phyloP scores from a whole-genome alignment of 1,140 invertebrate species.

The Diachasma alloeum region DNA sequence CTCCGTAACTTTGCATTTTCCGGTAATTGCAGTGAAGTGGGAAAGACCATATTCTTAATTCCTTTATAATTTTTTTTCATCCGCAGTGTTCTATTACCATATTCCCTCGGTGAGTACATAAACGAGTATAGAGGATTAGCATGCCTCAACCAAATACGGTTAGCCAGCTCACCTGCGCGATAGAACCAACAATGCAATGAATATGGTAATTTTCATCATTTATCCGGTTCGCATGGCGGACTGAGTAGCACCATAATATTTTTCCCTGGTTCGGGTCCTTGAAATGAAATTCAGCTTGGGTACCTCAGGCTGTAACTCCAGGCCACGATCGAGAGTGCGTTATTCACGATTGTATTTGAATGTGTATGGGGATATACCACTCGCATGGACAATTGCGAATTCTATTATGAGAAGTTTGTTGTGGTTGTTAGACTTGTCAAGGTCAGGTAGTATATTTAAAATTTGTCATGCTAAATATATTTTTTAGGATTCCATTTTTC shows the following conservation, averaged over 20 bases:
- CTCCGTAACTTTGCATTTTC: background rate
- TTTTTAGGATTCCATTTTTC: too few relatives aligned
- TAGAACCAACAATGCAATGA: constrained; percentile 50
- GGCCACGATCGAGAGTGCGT: background rate
- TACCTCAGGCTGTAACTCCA: background rate
- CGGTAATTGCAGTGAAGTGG: background rate
- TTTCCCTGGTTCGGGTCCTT: constrained; percentile 35
- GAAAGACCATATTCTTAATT: background rate
- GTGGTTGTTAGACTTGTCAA: background rate
- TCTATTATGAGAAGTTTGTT: background rate
- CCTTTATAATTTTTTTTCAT: constrained; percentile 11
- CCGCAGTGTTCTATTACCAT: background rate
- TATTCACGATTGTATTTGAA: background rate
- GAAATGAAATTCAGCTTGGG: constrained; percentile 36
- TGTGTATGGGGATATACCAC: background rate
- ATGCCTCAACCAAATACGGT: constrained; percentile 56
- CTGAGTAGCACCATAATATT: constrained; percentile 9
- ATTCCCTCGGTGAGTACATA: background rate
- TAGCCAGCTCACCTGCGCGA: constrained; percentile 39
- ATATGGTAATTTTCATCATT: constrained; percentile 59
- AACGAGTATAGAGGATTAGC: constrained; percentile 45
- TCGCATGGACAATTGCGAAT: constrained; percentile 17
- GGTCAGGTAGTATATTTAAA: background rate
- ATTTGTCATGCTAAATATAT: too few relatives aligned
- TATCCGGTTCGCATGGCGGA: constrained; percentile 38